A percentile compares a stretch with the other conserved stretches of the same genome.
These are phyloP conservation scores for Phyllostomus hastatus DNA, from an alignment of 2,113 vertebrate species.

Conservation along the genomic window DNA sequence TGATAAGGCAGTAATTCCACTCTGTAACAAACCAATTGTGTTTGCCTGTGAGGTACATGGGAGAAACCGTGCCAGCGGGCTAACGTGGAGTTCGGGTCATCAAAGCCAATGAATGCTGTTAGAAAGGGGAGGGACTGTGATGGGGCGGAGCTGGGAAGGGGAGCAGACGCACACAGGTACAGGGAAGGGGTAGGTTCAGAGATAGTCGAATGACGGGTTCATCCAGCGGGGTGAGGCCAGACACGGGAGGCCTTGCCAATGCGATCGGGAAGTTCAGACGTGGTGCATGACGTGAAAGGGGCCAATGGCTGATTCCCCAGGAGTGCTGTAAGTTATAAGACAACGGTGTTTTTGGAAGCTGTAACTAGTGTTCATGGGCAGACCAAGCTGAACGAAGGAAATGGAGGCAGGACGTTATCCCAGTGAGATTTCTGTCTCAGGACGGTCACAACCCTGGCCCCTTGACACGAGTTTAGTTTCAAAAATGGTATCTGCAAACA, in stretches of 20 bases:
- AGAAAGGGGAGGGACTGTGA: neutral
- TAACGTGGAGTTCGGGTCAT: neutral
- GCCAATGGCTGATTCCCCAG: neutral
- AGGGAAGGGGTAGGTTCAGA: rapidly evolving
- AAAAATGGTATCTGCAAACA: neutral
- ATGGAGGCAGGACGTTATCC: neutral
- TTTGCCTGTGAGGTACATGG: neutral
- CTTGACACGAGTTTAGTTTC: neutral
- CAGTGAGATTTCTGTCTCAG: neutral
- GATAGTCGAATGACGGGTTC: neutral
- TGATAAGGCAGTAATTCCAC: neutral
- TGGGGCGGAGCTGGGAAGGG: neutral
- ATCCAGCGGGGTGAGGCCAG: rapidly evolving
- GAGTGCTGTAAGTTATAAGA: neutral
- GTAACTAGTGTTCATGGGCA: neutral
- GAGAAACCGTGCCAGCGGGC: neutral
- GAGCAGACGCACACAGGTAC: rapidly evolving
- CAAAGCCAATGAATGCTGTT: neutral
- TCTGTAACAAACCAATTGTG: neutral
- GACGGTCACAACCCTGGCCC: neutral
- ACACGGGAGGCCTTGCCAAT: neutral
- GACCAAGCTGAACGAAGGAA: neutral
- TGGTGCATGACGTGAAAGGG: neutral
- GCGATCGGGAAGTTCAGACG: too few species aligned
- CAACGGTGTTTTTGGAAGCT: neutral